These are phyloP conservation scores for Acanthisitta chloris DNA, from an alignment of 2,113 vertebrate species.

Conservation along the genomic window DNA sequence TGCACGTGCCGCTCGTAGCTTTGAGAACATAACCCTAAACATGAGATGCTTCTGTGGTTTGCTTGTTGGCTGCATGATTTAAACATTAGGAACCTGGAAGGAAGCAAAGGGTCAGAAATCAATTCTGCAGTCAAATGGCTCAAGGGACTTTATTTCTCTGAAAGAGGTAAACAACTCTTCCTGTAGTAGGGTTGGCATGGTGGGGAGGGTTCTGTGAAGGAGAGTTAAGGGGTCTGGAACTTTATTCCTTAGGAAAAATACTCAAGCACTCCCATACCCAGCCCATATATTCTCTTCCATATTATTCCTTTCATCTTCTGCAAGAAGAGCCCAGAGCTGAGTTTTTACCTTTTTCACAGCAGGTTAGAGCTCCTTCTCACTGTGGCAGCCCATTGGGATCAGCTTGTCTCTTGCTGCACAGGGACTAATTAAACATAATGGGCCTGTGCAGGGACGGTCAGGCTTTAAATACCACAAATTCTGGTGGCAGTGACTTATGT, in stretches of 20 bases:
- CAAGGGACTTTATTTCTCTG: neutral
- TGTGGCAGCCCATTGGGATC: neutral
- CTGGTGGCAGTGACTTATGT: neutral
- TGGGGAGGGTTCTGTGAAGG: neutral
- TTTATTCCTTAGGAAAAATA: neutral
- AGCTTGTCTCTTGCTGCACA: neutral
- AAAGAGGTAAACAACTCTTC: neutral
- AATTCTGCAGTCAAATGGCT: conserved; percentile 9
- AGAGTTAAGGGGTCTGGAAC: neutral
- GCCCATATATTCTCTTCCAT: neutral
- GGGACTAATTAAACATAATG: neutral
- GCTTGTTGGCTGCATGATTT: neutral
- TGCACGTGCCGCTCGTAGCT: neutral
- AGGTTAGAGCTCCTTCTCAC: neutral
- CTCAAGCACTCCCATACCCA: neutral
- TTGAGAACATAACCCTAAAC: neutral
- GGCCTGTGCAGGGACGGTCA: neutral
- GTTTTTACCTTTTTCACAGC: neutral
- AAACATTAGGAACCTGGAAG: neutral
- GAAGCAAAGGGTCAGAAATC: conserved; percentile 31
- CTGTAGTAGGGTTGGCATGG: neutral
- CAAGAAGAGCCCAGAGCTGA: neutral
- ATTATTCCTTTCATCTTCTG: neutral
- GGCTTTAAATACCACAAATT: neutral
- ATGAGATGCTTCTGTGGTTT: neutral